Percentiles rank a stretch among this genome's conserved stretches.
Conservation (phyloP, 2,888 invertebrate species). For the Tryphoninae sp. region DNA sequence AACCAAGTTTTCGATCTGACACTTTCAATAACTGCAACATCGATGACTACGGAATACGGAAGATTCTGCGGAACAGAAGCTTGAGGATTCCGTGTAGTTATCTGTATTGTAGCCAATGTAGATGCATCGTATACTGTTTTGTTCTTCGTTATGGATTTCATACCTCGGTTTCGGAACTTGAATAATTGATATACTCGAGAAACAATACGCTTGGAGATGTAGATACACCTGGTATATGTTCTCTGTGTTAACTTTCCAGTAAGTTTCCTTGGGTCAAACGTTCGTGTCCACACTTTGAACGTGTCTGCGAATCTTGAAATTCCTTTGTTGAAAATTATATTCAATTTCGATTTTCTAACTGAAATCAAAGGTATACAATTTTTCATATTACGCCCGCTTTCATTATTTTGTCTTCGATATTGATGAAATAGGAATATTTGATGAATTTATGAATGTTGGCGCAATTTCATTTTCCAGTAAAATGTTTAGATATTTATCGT, state of each 20-base stretch:
- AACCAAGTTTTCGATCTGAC: conserved; percentile 31
- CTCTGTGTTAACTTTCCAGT: no score
- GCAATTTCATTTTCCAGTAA: not conserved
- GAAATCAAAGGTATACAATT: not conserved
- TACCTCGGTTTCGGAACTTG: no score
- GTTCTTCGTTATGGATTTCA: no score
- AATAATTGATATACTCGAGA: no score
- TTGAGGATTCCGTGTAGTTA: not conserved
- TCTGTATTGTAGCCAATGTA: not conserved
- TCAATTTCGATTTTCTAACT: not conserved
- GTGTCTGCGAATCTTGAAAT: not conserved
- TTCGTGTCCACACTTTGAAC: not conserved
- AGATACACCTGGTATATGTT: no score
- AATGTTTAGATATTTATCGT: not conserved
- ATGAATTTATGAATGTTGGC: not conserved
- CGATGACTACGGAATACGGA: not conserved
- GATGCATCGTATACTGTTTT: no score
- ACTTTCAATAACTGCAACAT: not conserved
- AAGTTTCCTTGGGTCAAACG: no score
- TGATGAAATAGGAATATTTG: no score
- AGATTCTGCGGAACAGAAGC: not conserved
- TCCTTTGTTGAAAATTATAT: not conserved
- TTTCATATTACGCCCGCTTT: not conserved
- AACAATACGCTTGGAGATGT: no score
- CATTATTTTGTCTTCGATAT: not conserved